These are phyloP conservation scores for Drosophila serrata DNA, from an alignment of 1,140 invertebrate genomes.

Conservation along the genomic window DNA sequence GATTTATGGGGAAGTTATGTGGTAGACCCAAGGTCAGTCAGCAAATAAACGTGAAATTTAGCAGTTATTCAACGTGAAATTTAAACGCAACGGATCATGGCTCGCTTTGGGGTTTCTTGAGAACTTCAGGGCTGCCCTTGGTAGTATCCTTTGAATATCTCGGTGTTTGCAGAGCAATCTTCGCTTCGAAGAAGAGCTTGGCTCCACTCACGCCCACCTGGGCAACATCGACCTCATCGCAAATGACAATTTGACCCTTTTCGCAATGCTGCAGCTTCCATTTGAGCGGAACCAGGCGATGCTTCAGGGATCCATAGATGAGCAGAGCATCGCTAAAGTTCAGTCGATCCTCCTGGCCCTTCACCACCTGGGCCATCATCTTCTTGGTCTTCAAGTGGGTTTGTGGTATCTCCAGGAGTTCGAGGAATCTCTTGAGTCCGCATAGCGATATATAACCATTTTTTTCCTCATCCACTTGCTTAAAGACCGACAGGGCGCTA, in stretches of 20 bases:
- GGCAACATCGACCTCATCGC: constrained; percentile 33
- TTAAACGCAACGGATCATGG: constrained; percentile 17
- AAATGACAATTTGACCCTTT: background rate
- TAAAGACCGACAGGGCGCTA: constrained; percentile 24
- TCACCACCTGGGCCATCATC: constrained; percentile 40
- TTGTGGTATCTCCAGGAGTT: constrained; percentile 56
- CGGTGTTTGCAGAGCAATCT: constrained; percentile 47
- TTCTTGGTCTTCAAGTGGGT: constrained; percentile 56
- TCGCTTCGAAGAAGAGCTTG: constrained; percentile 58
- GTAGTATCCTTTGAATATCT: background rate
- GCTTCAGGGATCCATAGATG: constrained; percentile 24
- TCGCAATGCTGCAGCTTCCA: background rate
- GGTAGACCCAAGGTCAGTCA: constrained; percentile 50
- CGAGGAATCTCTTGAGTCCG: constrained; percentile 50
- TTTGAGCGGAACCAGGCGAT: constrained; percentile 10
- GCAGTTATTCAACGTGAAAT: constrained; percentile 26
- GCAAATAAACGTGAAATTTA: constrained; percentile 20
- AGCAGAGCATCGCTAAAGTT: constrained; percentile 57
- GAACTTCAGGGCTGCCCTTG: background rate
- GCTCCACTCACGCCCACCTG: constrained; percentile 55
- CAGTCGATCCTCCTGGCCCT: background rate
- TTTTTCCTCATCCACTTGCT: constrained; percentile 33
- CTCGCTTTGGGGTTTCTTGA: constrained; percentile 17
- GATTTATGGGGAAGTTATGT: constrained; percentile 54
- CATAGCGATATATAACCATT: constrained; percentile 41